Base-by-base conservation (phyloP, 2,888 invertebrate genomes). In the Dyspetes luteomarginatus region DNA sequence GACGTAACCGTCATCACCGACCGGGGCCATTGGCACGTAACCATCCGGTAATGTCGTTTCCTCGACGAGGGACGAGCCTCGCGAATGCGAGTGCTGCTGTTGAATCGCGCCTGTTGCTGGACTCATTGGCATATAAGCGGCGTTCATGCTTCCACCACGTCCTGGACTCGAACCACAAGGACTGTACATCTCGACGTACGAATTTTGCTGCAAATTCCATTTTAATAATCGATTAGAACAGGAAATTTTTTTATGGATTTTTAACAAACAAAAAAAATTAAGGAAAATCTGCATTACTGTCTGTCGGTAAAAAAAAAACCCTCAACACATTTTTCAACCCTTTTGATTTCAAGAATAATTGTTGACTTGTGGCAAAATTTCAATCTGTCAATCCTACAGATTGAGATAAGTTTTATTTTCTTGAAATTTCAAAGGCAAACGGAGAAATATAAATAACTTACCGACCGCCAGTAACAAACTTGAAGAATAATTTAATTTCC, bases 21-120 rank as follows among this genome's bases (percentile, higher is more conserved):
- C 85, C 4, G 95, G 95, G n/a, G 94, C 94, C 95, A 95, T 96
- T 71, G 95, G 94, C 79, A 96, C 94, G 91, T 96, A 95, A 41
- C 94, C 94, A 77, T 93, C 93, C 84, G 81, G 91, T 85, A 86
- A 85, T 5, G 87, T 90, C 5, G 88, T 87, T 74, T 94, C 94
- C 82, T 94, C 94, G 2, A 93, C 92, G 15, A 95, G 89, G 7
- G 95, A 95, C 48, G 95, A 95, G 15, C 94, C 94, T 15, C 95
- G 93, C 77, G 95, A 95, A 90, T 95, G 95, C 52, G 93, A 93
- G 67, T 93, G 90, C 3, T 68, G 78, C 67, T 26, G 58, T 2
- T 94, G 93, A 36, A 91, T 91, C 4, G 87, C 89, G 15, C 88
- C 86, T 2, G 90, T 90, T 1, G 90, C 90, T 22, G 92, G 92